Conservation (phyloP, 2,113 vertebrate species). For the Sturnira hondurensis region DNA sequence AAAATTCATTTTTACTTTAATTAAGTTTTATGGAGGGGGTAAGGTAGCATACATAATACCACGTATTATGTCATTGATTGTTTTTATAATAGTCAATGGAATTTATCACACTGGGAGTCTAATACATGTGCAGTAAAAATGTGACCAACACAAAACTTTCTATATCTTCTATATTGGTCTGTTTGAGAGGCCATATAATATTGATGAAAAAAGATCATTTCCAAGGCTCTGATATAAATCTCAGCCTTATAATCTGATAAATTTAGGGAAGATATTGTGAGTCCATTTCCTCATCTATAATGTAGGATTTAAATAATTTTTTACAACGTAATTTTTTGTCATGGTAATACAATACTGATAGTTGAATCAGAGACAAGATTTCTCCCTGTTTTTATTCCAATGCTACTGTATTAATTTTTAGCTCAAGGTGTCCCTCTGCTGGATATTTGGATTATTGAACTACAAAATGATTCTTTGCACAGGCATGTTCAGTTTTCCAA, state of each 20-base stretch:
- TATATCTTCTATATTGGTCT: not conserved
- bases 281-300: not conserved
- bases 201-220: not conserved
- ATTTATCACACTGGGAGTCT: not conserved
- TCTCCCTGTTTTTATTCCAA: not conserved
- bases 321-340: too few species aligned
- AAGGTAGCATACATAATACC: not conserved
- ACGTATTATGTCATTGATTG: not conserved
- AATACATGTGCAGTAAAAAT: not conserved
- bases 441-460: slow-evolving; percentile 47
- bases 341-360: not conserved
- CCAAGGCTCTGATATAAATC: not conserved
- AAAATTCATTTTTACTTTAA: not conserved
- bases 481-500: not conserved
- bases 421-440: slow-evolving; percentile 78
- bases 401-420: slow-evolving; percentile 51
- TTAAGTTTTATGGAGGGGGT: not conserved
- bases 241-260: not conserved
- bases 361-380: not conserved
- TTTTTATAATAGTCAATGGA: not conserved
- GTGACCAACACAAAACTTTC: not conserved
- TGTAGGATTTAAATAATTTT: too few species aligned
- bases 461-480: not conserved
- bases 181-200: too few species aligned
- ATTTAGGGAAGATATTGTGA: not conserved